phyloP scores from a whole-genome alignment of 2,797 vertebrate genomes.

The Ctenopoma kingsleyae region DNA sequence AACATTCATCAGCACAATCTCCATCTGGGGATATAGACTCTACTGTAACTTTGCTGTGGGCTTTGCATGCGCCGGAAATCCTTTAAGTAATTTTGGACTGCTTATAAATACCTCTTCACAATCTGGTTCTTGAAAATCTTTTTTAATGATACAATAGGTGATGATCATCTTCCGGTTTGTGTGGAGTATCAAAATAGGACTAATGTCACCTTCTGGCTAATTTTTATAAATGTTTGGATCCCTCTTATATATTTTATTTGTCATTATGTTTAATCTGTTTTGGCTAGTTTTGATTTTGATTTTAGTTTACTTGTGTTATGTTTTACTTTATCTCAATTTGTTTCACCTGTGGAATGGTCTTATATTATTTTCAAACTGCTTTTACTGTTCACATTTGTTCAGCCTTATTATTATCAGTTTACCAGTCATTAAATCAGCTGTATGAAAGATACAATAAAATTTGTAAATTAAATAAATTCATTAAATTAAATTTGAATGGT shows the following conservation, averaged over 20 bases:
- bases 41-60: conserved; percentile 36
- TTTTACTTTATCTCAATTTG: background rate
- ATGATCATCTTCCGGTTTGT: conserved; percentile 40
- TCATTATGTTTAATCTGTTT: too few species aligned
- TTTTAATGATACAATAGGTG: conserved; percentile 6
- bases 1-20: conserved; percentile 66
- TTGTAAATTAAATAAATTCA: too few species aligned
- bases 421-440: background rate
- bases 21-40: conserved; percentile 67
- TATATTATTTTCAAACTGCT: background rate
- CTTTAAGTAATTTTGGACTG: conserved; percentile 50
- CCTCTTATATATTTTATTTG: too few species aligned
- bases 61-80: conserved; percentile 55
- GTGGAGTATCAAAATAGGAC: background rate
- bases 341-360: background rate
- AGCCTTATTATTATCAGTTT: background rate
- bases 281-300: too few species aligned
- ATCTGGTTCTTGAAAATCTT: conserved; percentile 21
- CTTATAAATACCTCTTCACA: conserved; percentile 37
- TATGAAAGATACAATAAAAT: background rate
- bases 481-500: background rate
- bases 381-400: background rate
- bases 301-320: background rate
- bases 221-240: too few species aligned
- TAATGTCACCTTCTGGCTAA: background rate